Evolutionary conservation across 2,888 invertebrate species (phyloP).

Genomic region (Thera britannica): DNA sequence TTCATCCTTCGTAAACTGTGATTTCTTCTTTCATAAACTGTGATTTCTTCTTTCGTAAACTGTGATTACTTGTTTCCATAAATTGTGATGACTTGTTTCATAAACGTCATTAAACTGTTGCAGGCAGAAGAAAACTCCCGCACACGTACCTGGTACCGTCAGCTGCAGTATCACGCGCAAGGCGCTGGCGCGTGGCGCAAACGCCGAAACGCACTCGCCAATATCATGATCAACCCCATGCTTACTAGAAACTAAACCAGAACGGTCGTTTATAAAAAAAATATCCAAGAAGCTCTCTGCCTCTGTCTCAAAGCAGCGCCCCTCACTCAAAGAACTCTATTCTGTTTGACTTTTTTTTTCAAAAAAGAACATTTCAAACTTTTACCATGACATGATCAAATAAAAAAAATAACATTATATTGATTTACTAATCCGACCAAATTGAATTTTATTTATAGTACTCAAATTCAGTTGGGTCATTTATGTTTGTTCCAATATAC

Average conservation of each 20-base stretch:
- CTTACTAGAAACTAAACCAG: slow-evolving; percentile 76
- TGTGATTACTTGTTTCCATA: not conserved
- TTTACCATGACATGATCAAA: too few species aligned
- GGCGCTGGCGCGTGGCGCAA: slow-evolving; percentile 97
- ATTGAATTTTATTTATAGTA: too few species aligned
- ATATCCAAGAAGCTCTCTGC: too few species aligned
- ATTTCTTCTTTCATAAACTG: not conserved
- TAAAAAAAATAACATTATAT: too few species aligned
- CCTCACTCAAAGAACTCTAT: too few species aligned
- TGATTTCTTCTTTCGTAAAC: not conserved
- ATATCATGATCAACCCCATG: slow-evolving; percentile 98
- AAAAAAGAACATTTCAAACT: too few species aligned
- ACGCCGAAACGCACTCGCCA: slow-evolving; percentile 96
- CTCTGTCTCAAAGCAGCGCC: too few species aligned
- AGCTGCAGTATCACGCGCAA: slow-evolving; percentile 95
- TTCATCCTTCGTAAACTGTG: not conserved
- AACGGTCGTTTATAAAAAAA: too few species aligned
- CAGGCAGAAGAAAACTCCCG: slow-evolving; percentile 95
- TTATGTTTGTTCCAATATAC: too few species aligned
- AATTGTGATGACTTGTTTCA: not conserved
- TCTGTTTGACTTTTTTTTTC: too few species aligned
- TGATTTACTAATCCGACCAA: too few species aligned
- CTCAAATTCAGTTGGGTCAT: too few species aligned
- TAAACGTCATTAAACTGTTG: slow-evolving; percentile 50
- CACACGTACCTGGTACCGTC: slow-evolving; percentile 95